Conservation (phyloP, 2,797 vertebrate genomes). For the Lutjanus campechanus region DNA sequence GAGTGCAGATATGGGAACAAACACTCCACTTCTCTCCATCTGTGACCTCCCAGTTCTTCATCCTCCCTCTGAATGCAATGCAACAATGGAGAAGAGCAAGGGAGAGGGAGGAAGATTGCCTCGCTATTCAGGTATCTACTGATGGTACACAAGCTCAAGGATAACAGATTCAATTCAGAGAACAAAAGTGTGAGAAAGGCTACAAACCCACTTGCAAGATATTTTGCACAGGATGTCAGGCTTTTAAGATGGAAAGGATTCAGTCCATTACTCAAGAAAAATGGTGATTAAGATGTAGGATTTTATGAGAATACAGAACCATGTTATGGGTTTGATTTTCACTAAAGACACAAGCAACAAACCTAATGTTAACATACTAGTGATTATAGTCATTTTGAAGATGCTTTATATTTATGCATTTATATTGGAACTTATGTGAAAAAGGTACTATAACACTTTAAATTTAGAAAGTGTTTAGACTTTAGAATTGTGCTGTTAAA, state of each 20-base stretch:
- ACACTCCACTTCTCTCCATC: conserved; percentile 82
- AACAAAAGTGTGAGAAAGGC: conserved; percentile 63
- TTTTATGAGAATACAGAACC: neutral
- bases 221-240: conserved; percentile 27
- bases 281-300: neutral
- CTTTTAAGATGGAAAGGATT: conserved; percentile 19
- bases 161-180: conserved; percentile 64
- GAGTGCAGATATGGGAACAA: conserved; percentile 74
- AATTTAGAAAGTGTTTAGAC: too few species aligned
- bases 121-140: conserved; percentile 73
- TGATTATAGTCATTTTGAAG: neutral
- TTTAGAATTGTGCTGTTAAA: neutral
- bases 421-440: neutral
- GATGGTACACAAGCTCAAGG: conserved; percentile 79
- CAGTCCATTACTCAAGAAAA: conserved; percentile 14
- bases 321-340: neutral
- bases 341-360: neutral
- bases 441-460: neutral
- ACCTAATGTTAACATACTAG: neutral
- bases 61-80: conserved; percentile 70
- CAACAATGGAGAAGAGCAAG: conserved; percentile 73
- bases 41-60: conserved; percentile 80
- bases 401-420: neutral
- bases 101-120: conserved; percentile 74
- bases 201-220: conserved; percentile 46